A percentile compares a stretch with the other conserved stretches of the same genome.
phyloP scores from a whole-genome alignment of 2,797 vertebrate genomes.

The Enteromius fasciolatus region DNA sequence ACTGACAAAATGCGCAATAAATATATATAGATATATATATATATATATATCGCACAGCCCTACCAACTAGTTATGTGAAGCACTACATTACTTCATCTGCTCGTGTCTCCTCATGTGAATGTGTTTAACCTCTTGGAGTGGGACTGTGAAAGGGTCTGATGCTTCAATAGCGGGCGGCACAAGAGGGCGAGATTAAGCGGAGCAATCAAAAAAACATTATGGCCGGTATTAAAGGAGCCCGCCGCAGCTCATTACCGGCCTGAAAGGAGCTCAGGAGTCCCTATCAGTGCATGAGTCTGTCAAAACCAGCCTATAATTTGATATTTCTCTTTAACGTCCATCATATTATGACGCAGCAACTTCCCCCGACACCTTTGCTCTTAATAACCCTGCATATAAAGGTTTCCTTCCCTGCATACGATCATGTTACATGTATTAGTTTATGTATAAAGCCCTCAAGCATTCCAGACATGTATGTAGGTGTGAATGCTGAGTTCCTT shows the following conservation, averaged over 20 bases:
- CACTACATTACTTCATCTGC: neutral
- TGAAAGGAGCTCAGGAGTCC: conserved; percentile 75
- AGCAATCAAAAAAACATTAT: conserved; percentile 83
- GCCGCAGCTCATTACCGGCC: conserved; percentile 75
- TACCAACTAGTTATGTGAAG: too few species aligned
- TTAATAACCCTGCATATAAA: neutral
- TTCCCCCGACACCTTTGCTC: conserved; percentile 61
- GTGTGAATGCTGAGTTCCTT: neutral
- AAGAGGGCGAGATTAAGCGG: conserved; percentile 75
- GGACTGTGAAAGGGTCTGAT: conserved; percentile 37
- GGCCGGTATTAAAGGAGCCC: conserved; percentile 76
- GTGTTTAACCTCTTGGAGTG: conserved; percentile 34
- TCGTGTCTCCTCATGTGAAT: conserved; percentile 5
- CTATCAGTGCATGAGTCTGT: conserved; percentile 74
- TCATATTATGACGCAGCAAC: conserved; percentile 70
- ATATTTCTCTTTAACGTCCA: conserved; percentile 78
- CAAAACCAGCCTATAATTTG: conserved; percentile 80
- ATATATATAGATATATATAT: too few species aligned
- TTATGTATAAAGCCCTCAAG: conserved; percentile 26
- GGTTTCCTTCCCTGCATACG: neutral
- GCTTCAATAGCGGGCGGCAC: conserved; percentile 48
- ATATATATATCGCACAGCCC: too few species aligned
- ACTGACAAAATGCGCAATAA: too few species aligned
- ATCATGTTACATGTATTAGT: neutral
- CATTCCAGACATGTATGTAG: neutral